These are phyloP conservation scores for Oncorhynchus clarkii DNA, from an alignment of 2,113 vertebrate genomes.

Conservation along the genomic window DNA sequence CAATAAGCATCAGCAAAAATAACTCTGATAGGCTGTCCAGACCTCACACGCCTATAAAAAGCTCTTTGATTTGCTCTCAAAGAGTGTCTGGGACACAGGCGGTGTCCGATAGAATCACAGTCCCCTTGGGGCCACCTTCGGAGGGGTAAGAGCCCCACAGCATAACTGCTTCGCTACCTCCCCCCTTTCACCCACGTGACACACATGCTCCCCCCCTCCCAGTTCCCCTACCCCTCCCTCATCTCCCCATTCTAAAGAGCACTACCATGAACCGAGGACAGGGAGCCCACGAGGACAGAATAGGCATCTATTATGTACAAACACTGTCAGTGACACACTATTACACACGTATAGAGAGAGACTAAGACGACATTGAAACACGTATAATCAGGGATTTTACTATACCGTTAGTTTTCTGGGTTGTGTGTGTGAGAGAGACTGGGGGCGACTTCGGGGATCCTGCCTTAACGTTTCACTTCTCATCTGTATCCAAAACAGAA, in stretches of 20 bases:
- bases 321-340: neutral
- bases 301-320: neutral
- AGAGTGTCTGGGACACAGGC: conserved; percentile 57
- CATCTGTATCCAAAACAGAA: no score
- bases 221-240: conserved; percentile 3
- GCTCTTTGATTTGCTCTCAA: conserved; percentile 55
- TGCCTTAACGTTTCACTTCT: no score
- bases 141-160: conserved; percentile 1
- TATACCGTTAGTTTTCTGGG: no score
- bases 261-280: conserved; percentile 18
- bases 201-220: conserved; percentile 42
- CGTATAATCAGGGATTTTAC: no score
- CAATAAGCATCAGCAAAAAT: conserved; percentile 14
- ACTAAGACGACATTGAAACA: no score
- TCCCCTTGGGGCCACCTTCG: conserved; percentile 35
- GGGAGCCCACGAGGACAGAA: conserved; percentile 28
- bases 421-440: no score
- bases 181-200: conserved; percentile 50
- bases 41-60: conserved; percentile 35
- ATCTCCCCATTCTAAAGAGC: conserved; percentile 27
- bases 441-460: no score
- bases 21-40: conserved; percentile 51
- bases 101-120: conserved; percentile 29
- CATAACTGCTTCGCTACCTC: conserved; percentile 50
- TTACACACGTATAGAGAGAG: no score